phyloP scores from a whole-genome alignment of 2,113 vertebrate genomes.

The Paradisaea rubra region DNA sequence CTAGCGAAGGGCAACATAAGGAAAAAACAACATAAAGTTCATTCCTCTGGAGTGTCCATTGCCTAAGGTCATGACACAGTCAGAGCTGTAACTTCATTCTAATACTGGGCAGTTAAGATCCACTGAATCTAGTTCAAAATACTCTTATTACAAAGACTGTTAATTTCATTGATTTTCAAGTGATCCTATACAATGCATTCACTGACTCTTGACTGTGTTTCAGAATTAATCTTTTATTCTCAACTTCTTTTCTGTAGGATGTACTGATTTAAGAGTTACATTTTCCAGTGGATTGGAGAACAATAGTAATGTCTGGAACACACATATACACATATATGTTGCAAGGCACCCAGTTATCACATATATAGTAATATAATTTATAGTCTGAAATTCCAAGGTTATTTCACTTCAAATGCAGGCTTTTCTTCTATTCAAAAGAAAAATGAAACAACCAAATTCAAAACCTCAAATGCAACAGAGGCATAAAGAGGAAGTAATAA shows the following conservation, averaged over 20 bases:
- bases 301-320: background rate
- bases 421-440: background rate
- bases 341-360: background rate
- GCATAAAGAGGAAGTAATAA: background rate
- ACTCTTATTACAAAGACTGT: background rate
- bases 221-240: background rate
- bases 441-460: background rate
- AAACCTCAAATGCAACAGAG: background rate
- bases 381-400: background rate
- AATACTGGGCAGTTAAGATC: background rate
- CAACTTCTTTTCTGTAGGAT: background rate
- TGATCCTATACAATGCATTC: background rate
- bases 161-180: background rate
- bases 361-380: background rate
- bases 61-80: background rate
- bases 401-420: background rate
- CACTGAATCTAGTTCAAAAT: background rate
- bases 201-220: background rate
- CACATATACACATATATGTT: background rate
- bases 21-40: background rate
- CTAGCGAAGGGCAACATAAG: background rate
- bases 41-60: background rate
- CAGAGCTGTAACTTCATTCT: background rate
- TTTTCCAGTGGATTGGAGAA: background rate
- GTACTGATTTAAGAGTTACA: background rate